Evolutionary conservation across 2,888 invertebrate species (phyloP).

Genomic region (Stenichneumon culpator): DNA sequence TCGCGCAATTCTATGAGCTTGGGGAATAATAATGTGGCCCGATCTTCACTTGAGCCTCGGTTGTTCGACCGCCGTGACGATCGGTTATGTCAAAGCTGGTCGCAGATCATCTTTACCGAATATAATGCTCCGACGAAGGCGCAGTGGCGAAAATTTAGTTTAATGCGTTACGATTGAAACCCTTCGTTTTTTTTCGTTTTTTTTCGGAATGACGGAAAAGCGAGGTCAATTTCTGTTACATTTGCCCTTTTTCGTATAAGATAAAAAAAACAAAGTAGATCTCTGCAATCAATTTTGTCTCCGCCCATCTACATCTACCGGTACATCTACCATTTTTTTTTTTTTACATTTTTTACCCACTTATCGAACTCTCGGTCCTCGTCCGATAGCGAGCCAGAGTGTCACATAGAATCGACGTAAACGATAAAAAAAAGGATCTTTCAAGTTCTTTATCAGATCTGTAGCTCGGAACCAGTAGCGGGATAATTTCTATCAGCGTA

Average conservation of each 20-base stretch:
- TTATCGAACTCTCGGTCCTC: background rate
- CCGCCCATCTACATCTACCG: too few species aligned
- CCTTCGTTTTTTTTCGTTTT: background rate
- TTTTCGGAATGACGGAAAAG: background rate
- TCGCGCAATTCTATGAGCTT: conserved; percentile 45
- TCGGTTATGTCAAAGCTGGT: conserved; percentile 61
- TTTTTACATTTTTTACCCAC: background rate
- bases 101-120: conserved; percentile 23
- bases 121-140: background rate
- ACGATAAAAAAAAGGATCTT: background rate
- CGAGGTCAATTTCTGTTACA: too few species aligned
- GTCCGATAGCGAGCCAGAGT: background rate
- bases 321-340: background rate
- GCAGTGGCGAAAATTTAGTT: background rate
- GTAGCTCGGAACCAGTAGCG: background rate
- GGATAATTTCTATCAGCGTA: background rate
- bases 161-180: background rate
- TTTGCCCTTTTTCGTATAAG: too few species aligned
- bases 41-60: conserved; percentile 40
- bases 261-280: too few species aligned
- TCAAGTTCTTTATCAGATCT: background rate
- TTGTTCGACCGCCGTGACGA: conserved; percentile 64
- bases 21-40: conserved; percentile 49
- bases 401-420: background rate
- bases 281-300: too few species aligned